Evolutionary conservation across 2,113 vertebrate species (phyloP), one percentile per base, ranked within the genome.

Genomic region (Stegastes partitus): DNA sequence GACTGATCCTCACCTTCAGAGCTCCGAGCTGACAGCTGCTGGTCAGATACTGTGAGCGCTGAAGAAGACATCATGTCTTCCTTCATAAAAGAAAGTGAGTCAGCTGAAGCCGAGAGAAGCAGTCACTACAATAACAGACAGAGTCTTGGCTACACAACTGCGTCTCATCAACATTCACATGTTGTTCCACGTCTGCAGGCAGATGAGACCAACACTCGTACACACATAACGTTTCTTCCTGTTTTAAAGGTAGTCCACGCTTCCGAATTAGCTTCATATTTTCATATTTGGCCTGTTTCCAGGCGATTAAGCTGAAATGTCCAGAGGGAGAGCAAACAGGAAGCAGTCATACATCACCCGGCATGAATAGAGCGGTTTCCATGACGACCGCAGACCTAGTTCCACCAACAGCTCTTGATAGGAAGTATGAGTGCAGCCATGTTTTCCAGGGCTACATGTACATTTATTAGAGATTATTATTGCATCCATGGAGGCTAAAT

Each of bases 341-440:
- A 88, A 89, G 74, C 76, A 69, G 66, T 70, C 64, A 28, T 80
- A 87, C 77, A 87, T 85, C 83, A 87, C 67, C 80, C n/a, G 28
- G 69, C 78, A 73, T 75, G 73, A 82, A 84, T 65, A 79, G 81
- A 83, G 62, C 8, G 42, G 83, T 90, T 89, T 66, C 87, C 75
- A 81, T 83, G 81, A 54, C 78, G 74, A 88, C 88, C 23, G 0
- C 49, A 85, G 77, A 81, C 86, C 84, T 75, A 86, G 57, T 87
- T 88, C 55, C 70, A 81, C 65, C 57, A 82, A 71, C 47, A 81
- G 70, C 64, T 45, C 74, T 69, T 83, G 66, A 76, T 66, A 57
- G 51, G 61, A 77, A 70, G 72, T 57, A 37, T n/a, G 21, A 74
- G 47, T 22, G 22, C 51, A 26, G 57, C 28, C 47, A 55, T 63